These are phyloP conservation scores for Nipponia nippon DNA, from an alignment of 2,113 vertebrate species.

Conservation along the genomic window DNA sequence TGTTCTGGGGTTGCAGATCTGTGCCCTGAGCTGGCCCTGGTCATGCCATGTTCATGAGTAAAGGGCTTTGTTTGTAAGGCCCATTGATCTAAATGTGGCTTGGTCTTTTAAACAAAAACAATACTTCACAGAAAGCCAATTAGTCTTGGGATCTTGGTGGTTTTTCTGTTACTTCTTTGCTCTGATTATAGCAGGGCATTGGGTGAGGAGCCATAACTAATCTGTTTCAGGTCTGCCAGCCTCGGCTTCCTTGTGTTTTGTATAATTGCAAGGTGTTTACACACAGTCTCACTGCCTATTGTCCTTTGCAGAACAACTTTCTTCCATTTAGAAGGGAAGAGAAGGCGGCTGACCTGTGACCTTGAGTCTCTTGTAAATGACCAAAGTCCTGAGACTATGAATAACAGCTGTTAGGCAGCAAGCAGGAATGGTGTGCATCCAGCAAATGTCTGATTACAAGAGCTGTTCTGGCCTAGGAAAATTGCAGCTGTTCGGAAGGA, in stretches of 20 bases:
- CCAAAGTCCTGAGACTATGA: background rate
- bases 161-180: background rate
- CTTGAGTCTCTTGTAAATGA: background rate
- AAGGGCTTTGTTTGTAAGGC: background rate
- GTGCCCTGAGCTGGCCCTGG: background rate
- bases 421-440: background rate
- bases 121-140: background rate
- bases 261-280: background rate
- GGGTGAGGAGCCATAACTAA: background rate
- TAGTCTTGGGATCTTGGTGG: background rate
- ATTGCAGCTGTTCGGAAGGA: background rate
- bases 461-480: background rate
- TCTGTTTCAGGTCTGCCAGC: background rate
- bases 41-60: background rate
- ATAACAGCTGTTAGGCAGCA: background rate
- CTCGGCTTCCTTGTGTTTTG: background rate
- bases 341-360: background rate
- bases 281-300: background rate
- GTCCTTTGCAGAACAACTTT: background rate
- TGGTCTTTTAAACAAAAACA: background rate
- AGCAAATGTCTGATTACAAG: background rate
- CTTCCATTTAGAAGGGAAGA: background rate
- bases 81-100: background rate
- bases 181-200: background rate
- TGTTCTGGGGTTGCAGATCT: background rate